A percentile compares a stretch with the other conserved stretches of the same genome.
Evolutionary conservation across 2,113 vertebrate genomes (phyloP).

Genomic region (Gymnocephalus cernua): DNA sequence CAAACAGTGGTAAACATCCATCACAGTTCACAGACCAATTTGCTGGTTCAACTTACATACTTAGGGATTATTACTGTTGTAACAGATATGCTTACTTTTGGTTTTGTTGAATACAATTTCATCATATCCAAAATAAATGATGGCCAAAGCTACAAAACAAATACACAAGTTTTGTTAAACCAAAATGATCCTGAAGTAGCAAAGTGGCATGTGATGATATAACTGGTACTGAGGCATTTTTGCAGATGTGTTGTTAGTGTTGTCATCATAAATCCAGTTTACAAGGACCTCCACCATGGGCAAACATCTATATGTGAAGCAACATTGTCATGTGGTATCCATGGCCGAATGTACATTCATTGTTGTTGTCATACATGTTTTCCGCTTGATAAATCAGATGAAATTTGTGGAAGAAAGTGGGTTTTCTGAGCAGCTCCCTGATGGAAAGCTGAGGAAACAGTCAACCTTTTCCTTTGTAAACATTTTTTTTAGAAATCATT

Average conservation of each 20-base stretch:
- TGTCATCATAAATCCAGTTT: not conserved
- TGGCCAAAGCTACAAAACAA: too few relatives aligned
- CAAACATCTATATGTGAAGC: not conserved
- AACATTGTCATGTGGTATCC: not conserved
- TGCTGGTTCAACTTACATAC: too few relatives aligned
- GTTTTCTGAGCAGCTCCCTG: not conserved
- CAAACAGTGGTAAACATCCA: too few relatives aligned
- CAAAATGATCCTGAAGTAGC: too few relatives aligned
- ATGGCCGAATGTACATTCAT: not conserved
- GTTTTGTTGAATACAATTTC: not conserved
- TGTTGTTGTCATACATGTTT: not conserved
- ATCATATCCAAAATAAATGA: too few relatives aligned
- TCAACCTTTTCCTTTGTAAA: constrained; percentile 1
- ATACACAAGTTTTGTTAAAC: not conserved
- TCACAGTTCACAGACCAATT: too few relatives aligned
- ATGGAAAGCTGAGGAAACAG: not conserved
- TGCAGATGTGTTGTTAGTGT: not conserved
- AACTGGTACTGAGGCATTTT: too few relatives aligned
- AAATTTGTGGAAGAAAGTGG: not conserved
- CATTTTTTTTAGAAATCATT: not conserved
- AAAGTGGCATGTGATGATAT: not conserved
- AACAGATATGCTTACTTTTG: not conserved
- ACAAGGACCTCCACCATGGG: not conserved
- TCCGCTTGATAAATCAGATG: not conserved
- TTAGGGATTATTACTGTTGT: not conserved